These are phyloP conservation scores for Brachionus koreanus DNA, from an alignment of 1,140 invertebrate species.

Conservation along the genomic window DNA sequence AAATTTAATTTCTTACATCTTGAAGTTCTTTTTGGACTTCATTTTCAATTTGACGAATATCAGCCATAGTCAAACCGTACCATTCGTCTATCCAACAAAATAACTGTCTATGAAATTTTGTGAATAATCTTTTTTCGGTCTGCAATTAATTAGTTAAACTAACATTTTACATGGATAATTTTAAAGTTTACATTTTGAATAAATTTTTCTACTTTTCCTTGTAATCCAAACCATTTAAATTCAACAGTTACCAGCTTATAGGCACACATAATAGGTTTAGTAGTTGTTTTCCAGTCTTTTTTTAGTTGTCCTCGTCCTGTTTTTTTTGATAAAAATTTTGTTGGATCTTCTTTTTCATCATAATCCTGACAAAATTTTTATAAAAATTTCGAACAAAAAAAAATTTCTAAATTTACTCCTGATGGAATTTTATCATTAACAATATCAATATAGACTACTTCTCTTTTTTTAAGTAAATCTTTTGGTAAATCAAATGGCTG, in stretches of 20 bases:
- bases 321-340: slow-evolving; percentile 82
- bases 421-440: slow-evolving; percentile 70
- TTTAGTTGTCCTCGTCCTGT: slow-evolving; percentile 85
- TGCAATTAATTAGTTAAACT: not conserved
- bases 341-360: slow-evolving; percentile 81
- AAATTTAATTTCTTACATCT: not conserved
- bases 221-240: slow-evolving; percentile 98
- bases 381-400: not conserved
- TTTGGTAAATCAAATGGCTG: slow-evolving; percentile 81
- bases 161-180: not conserved
- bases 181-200: slow-evolving; percentile 48
- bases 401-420: slow-evolving; percentile 46
- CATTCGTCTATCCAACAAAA: slow-evolving; percentile 64
- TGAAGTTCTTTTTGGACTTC: slow-evolving; percentile 36
- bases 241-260: slow-evolving; percentile 96
- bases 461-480: slow-evolving; percentile 80
- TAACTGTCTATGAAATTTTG: slow-evolving; percentile 95
- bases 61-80: slow-evolving; percentile 55
- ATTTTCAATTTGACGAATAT: slow-evolving; percentile 54
- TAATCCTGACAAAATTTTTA: slow-evolving; percentile 66
- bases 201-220: slow-evolving; percentile 87
- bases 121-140: slow-evolving; percentile 67
- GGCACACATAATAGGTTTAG: slow-evolving; percentile 64
- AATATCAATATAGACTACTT: slow-evolving; percentile 88
- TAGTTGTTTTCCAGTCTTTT: slow-evolving; percentile 55